Evolutionary conservation across 2,113 vertebrate species (phyloP), one percentile per base, ranked within the genome.

Genomic region (Eulemur rufifrons): DNA sequence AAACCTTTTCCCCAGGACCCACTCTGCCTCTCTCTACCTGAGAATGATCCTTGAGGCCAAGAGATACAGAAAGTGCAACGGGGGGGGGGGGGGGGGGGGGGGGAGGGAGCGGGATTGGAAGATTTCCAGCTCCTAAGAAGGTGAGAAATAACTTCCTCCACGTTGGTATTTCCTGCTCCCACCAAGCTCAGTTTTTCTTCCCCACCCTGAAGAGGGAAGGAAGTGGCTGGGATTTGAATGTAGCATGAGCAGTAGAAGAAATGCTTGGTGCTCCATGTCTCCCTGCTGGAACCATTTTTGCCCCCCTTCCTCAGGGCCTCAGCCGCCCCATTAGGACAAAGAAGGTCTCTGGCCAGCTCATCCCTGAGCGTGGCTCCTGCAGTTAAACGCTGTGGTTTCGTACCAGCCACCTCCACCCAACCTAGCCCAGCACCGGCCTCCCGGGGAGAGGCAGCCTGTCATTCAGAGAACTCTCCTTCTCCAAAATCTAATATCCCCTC

Each of bases 401-500:
- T 3, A 45, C 23, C 18, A 95, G 83, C 61, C n/a, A 25, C 56
- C 54, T 1, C 90, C 86, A 84, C 89, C 71, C 68, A 54, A 25
- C 68, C 66, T 66, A 89, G 80, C 56, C 14, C 73, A 80, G 88
- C 20, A 1, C 20, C 2, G 10, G 86, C 94, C 71, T 92, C 97
- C 96, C 0, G 10, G 94, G 93, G 94, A 97, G 93, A 96, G 66
- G 64, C 93, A 84, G 95, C 86, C 88, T 93, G 83, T 96, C 95
- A 73, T 93, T 97, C 95, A 87, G 89, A 94, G 86, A 95, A 76
- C 86, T 77, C 93, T 94, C 59, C 89, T 95, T 96, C 89, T 95
- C 93, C 84, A 91, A 97, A 96, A 94, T 81, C 96, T 97, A 83
- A 97, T 87, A 97, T 90, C 91, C 95, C 96, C 97, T 95, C 89